Evolutionary conservation across 2,113 vertebrate genomes (phyloP).

Genomic region (Muscicapa adusta): DNA sequence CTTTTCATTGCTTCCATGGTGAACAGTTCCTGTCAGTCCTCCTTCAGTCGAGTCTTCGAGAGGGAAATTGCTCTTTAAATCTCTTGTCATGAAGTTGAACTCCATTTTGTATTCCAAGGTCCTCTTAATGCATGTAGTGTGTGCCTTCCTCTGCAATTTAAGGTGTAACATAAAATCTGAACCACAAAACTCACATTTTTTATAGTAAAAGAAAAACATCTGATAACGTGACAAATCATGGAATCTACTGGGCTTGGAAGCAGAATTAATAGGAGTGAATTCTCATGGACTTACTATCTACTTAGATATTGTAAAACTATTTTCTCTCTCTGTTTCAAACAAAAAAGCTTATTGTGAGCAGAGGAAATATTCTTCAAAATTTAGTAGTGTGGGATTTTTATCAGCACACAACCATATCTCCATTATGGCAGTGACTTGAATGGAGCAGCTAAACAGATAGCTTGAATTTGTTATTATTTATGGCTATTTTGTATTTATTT

Average conservation of each 20-base stretch:
- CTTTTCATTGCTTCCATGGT: neutral
- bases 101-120: neutral
- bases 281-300: neutral
- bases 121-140: neutral
- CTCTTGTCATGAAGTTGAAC: neutral
- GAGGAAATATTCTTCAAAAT: neutral
- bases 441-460: neutral
- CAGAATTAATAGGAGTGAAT: neutral
- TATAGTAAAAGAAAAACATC: neutral
- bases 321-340: neutral
- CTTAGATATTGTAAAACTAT: neutral
- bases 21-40: neutral
- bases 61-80: neutral
- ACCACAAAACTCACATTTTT: neutral
- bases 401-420: neutral
- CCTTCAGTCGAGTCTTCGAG: accelerated
- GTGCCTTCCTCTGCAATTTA: neutral
- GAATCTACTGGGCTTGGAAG: neutral
- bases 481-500: neutral
- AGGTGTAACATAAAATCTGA: neutral
- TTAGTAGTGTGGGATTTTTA: neutral
- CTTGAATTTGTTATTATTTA: neutral
- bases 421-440: neutral
- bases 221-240: neutral
- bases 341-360: neutral